A percentile compares a stretch with the other conserved stretches of the same genome.
These are phyloP conservation scores for Esox niger DNA, from an alignment of 2,113 vertebrate genomes.

Conservation along the genomic window DNA sequence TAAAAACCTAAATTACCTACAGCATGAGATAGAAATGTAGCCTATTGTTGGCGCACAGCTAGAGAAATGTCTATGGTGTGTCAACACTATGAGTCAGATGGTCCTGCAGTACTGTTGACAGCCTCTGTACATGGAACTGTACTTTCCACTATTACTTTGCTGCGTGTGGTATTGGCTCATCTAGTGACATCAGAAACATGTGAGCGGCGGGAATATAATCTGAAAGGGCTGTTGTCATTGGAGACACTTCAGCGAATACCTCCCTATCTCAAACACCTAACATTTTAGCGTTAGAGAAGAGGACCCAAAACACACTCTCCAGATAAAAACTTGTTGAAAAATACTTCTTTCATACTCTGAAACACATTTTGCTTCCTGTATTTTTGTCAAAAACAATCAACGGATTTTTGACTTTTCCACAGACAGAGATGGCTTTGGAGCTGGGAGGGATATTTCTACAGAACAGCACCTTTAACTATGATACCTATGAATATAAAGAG, in stretches of 20 bases:
- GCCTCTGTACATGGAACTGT: not conserved
- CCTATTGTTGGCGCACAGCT: not conserved
- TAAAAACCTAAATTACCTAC: not conserved
- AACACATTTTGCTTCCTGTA: not conserved
- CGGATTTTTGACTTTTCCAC: slow-evolving; percentile 19
- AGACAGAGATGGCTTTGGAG: slow-evolving; percentile 26
- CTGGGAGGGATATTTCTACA: slow-evolving; percentile 50
- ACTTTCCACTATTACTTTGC: slow-evolving; percentile 5
- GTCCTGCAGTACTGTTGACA: not conserved
- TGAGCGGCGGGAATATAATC: slow-evolving; percentile 30
- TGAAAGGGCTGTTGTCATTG: slow-evolving; percentile 12
- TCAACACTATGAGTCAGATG: not conserved
- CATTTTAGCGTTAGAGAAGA: not conserved
- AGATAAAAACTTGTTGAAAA: not conserved
- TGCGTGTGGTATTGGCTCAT: slow-evolving; percentile 44
- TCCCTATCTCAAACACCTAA: not conserved
- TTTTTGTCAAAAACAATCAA: not conserved
- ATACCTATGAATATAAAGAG: slow-evolving; percentile 25
- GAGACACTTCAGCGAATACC: not conserved
- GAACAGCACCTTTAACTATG: slow-evolving; percentile 38
- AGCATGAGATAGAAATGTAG: not conserved
- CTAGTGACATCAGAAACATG: slow-evolving; percentile 45
- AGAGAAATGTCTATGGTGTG: not conserved
- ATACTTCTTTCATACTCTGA: not conserved
- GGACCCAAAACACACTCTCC: not conserved